phyloP scores from a whole-genome alignment of 2,888 invertebrate species.

The Callyntrura guangdongensis region DNA sequence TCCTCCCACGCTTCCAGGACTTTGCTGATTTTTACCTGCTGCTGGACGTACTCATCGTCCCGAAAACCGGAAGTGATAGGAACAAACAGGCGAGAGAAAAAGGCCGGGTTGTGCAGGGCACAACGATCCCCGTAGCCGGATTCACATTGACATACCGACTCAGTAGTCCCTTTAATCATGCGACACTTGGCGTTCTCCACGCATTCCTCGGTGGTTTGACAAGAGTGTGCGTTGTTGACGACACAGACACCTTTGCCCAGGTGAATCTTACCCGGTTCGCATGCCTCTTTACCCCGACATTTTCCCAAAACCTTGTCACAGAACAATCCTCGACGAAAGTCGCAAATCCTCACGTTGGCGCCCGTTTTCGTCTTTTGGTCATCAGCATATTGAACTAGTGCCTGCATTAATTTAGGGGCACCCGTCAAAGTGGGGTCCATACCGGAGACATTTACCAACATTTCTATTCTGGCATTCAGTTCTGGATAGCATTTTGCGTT shows the following conservation, averaged over 20 bases:
- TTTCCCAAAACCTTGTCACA: not conserved
- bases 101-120: constrained; percentile 17
- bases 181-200: constrained; percentile 39
- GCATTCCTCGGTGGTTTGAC: constrained; percentile 52
- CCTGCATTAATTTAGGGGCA: not conserved
- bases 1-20: constrained; percentile 54
- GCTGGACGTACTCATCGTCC: constrained; percentile 27
- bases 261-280: constrained; percentile 45
- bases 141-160: constrained; percentile 31
- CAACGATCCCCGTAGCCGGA: constrained; percentile 32
- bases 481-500: not conserved
- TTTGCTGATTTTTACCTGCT: constrained; percentile 7
- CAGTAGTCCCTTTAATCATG: not conserved
- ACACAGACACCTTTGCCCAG: constrained; percentile 47
- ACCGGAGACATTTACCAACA: not conserved
- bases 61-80: constrained; percentile 36
- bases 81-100: constrained; percentile 6
- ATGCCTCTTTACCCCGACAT: not conserved
- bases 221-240: constrained; percentile 18
- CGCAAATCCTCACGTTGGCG: constrained; percentile 22
- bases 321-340: constrained; percentile 27
- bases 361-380: not conserved
- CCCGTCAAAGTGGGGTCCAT: constrained; percentile 4
- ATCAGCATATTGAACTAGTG: not conserved
- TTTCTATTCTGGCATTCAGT: not conserved